Evolutionary conservation across 2,797 vertebrate genomes (phyloP), one percentile per base, ranked within the genome.

Genomic region (Enteromius viviparus): DNA sequence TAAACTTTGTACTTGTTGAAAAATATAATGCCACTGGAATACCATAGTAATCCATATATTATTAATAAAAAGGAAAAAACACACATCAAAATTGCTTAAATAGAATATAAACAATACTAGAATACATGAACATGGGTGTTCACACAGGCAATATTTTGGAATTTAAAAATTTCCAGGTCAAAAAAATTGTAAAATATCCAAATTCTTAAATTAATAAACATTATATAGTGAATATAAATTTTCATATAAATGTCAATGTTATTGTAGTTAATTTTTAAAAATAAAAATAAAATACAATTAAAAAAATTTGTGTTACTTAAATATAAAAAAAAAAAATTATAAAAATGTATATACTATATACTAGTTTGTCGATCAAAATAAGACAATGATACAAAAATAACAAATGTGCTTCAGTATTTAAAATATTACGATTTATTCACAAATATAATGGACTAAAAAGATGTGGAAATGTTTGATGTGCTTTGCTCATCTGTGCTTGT

Each of bases 401-500:
- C 55, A 58, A 10, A 7, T 34, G 6, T n/a, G 11, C 49, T 74
- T 21, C 40, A 10, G 7, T 1, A 6, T 34, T 47, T 72, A 17
- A 72, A 74, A n/a, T 34, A 21, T 34, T 34, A 6, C 21, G 3
- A 32, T 2, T 32, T 11, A 21, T 21, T 72, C 29, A 32, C 29
- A 32, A 32, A 32, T 32, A 19, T 53, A 15, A 58, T 49, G 9
- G 3, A 71, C 40, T 40, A 6, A 40, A 71, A 37, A 32, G 49
- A 11, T 37, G 51, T 37, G 5, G 21, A 37, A 58, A 60, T 14
- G n/a, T 62, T 17, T 19, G 7, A 12, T 53, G 29, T 34, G 7
- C n/a, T 64, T 64, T 32, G 62, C 23, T 21, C n/a, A 45, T 53
- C 17, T 37, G 7, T 37, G 55, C 83, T 58, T 87, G 58, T 88